These are phyloP conservation scores for Cyphomyrus discorhynchus DNA, from an alignment of 2,113 vertebrate species.

Conservation along the genomic window DNA sequence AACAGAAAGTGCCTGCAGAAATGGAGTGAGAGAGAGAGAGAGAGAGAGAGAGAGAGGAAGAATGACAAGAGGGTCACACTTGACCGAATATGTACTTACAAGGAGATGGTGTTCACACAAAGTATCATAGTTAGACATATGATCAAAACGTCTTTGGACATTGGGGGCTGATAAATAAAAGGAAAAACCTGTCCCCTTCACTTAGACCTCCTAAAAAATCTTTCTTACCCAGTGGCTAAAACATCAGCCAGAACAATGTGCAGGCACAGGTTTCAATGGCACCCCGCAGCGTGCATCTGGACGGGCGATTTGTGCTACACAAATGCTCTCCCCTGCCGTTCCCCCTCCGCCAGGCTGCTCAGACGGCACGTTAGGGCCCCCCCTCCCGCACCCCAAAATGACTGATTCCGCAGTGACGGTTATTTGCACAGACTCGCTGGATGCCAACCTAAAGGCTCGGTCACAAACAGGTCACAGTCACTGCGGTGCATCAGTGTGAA, in stretches of 20 bases:
- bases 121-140: background rate
- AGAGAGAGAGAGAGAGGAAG: background rate
- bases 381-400: background rate
- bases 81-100: slow-evolving; percentile 7
- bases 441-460: background rate
- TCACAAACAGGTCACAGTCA: background rate
- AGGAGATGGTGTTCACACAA: background rate
- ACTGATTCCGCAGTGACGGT: background rate
- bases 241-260: background rate
- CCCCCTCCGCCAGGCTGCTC: background rate
- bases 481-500: background rate
- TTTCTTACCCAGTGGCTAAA: background rate
- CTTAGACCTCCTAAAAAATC: background rate
- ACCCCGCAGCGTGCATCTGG: background rate
- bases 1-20: slow-evolving; percentile 77
- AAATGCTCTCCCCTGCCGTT: background rate
- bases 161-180: background rate
- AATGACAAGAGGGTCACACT: background rate
- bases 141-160: background rate
- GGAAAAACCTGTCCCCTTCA: background rate
- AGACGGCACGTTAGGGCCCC: background rate
- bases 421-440: background rate
- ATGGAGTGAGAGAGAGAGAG: background rate
- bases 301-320: background rate
- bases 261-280: background rate